Evolutionary conservation across 1,140 invertebrate genomes (phyloP).

Genomic region (Anastrepha obliqua): DNA sequence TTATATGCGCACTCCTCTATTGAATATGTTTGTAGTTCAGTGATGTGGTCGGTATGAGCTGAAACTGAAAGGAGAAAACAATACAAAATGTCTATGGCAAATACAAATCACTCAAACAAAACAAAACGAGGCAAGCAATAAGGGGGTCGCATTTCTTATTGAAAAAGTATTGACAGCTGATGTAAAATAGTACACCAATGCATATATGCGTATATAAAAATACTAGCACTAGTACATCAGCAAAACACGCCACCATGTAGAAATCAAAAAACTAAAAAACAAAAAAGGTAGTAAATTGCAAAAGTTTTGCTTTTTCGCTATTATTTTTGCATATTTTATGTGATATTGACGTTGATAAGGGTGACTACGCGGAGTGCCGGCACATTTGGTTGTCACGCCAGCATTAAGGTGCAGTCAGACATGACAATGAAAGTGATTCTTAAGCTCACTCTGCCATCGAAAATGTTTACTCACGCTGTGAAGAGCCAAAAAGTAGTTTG

Average conservation of each 20-base stretch:
- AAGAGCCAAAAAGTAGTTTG: too few relatives aligned
- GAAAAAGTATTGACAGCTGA: constrained; percentile 16
- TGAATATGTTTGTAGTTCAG: background rate
- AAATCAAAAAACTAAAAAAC: background rate
- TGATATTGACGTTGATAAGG: constrained; percentile 48
- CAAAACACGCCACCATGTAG: background rate
- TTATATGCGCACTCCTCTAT: background rate
- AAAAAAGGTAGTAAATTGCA: constrained; percentile 27
- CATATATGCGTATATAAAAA: background rate
- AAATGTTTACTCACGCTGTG: too few relatives aligned
- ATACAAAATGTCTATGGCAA: background rate
- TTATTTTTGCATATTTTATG: constrained; percentile 55
- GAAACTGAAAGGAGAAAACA: background rate
- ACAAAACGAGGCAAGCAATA: too few relatives aligned
- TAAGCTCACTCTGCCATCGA: too few relatives aligned
- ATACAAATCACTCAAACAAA: background rate
- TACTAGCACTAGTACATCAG: background rate
- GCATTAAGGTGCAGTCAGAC: background rate
- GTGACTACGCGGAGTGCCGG: background rate
- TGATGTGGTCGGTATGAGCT: background rate
- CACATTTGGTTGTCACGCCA: constrained; percentile 19
- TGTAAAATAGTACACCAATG: background rate
- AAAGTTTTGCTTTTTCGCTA: constrained; percentile 43
- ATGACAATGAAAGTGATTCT: too few relatives aligned
- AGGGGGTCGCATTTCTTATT: background rate